Base-by-base conservation (phyloP, 2,888 invertebrate genomes). In the Dicyrtoma fusca region DNA sequence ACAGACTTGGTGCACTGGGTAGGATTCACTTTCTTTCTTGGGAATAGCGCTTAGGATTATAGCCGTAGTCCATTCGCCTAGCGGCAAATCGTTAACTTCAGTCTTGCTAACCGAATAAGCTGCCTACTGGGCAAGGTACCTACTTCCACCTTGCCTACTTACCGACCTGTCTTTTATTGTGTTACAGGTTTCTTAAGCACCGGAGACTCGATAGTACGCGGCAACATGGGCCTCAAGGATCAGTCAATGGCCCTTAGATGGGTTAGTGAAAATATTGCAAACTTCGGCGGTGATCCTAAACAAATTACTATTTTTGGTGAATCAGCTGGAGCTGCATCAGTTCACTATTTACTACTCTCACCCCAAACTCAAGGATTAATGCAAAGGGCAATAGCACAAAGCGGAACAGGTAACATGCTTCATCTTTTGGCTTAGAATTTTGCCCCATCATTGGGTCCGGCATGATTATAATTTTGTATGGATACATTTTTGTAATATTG, bases 361-460 rank as follows among this genome's bases (percentile, higher is more conserved):
- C n/a, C n/a, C n/a, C n/a, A n/a, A n/a, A n/a, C n/a, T n/a, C n/a
- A n/a, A n/a, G 34, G 34, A 34, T 42, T 75, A 21, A 61, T 75
- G 42, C 45, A 57, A 5, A 69, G 69, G 45, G 80, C 75, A 0
- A 77, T 80, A 3, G 64, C 74, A 1, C 73, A 73, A 47, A 75
- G 74, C 11, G 80, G 79, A 10, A 68, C 72, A 3, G 74, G n/a
- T n/a, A n/a, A n/a, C n/a, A n/a, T n/a, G n/a, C n/a, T n/a, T n/a
- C n/a, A n/a, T n/a, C n/a, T n/a, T n/a, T n/a, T n/a, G n/a, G n/a
- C n/a, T n/a, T n/a, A n/a, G n/a, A n/a, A n/a, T n/a, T n/a, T n/a
- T n/a, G n/a, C n/a, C n/a, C n/a, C n/a, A n/a, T n/a, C n/a, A n/a
- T n/a, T n/a, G n/a, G n/a, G n/a, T n/a, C n/a, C n/a, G n/a, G n/a